Evolutionary conservation across 2,888 invertebrate species (phyloP).

Genomic region (Taphrorychus bicolor): DNA sequence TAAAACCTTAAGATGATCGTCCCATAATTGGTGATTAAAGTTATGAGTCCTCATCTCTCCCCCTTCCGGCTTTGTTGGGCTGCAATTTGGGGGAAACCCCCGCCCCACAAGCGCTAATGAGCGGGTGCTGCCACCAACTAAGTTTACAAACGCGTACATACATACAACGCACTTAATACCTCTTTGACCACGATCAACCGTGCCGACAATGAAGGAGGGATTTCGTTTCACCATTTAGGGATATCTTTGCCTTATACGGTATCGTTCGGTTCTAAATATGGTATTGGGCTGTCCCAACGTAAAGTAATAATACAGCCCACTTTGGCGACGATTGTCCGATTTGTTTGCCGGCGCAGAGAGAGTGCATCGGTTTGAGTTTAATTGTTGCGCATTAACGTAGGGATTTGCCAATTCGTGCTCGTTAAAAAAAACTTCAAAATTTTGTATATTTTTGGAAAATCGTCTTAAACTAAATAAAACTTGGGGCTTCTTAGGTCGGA

Average conservation of each 20-base stretch:
- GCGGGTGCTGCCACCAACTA: slow-evolving; percentile 18
- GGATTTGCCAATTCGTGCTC: slow-evolving; percentile 25
- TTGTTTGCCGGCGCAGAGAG: not conserved
- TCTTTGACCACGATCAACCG: slow-evolving; percentile 23
- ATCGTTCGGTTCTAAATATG: slow-evolving; percentile 83
- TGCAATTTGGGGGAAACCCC: not conserved
- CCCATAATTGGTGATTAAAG: too few relatives aligned
- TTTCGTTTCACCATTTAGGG: slow-evolving; percentile 82
- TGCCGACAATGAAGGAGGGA: slow-evolving; percentile 67
- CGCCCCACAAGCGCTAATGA: not conserved
- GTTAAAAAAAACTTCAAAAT: slow-evolving; percentile 36
- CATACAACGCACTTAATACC: slow-evolving; percentile 20
- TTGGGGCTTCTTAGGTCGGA: slow-evolving; percentile 50
- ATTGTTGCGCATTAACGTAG: slow-evolving; percentile 9
- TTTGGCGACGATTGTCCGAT: slow-evolving; percentile 36
- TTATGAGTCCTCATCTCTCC: too few relatives aligned
- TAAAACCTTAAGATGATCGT: too few relatives aligned
- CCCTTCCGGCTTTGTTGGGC: not conserved
- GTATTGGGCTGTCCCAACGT: slow-evolving; percentile 72
- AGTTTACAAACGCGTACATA: slow-evolving; percentile 8
- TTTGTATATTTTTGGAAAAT: slow-evolving; percentile 49
- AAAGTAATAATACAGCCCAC: slow-evolving; percentile 60
- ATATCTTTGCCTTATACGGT: slow-evolving; percentile 83
- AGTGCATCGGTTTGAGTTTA: not conserved
- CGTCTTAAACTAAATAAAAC: slow-evolving; percentile 49